A percentile compares a stretch with the other conserved stretches of the same genome.
phyloP scores from a whole-genome alignment of 2,888 invertebrate genomes.

The Caenorhabditis sp. region DNA sequence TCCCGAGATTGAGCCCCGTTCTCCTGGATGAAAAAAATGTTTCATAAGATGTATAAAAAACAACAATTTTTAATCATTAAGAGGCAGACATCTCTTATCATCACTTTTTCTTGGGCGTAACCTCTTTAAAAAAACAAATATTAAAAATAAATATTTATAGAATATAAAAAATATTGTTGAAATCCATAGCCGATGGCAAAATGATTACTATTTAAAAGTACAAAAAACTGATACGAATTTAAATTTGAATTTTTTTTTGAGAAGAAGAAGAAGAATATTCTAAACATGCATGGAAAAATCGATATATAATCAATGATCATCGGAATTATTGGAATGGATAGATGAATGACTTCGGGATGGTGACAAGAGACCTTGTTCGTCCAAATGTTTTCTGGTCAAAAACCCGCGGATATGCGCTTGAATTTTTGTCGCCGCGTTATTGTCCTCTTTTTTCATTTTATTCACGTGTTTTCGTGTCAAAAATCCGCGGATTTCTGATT shows the following conservation, averaged over 20 bases:
- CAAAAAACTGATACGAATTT: not conserved
- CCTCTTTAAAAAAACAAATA: no score
- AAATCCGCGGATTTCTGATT: slow-evolving; percentile 68
- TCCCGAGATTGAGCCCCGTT: no score
- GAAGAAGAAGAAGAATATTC: not conserved
- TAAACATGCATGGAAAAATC: not conserved
- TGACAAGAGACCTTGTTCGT: slow-evolving; percentile 62
- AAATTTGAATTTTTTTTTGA: not conserved
- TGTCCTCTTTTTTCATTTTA: slow-evolving; percentile 82
- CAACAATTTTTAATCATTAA: no score
- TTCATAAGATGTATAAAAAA: no score
- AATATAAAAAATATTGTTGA: not conserved
- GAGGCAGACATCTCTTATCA: no score
- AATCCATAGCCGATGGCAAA: no score
- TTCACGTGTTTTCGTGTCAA: slow-evolving; percentile 66
- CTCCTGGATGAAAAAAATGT: no score
- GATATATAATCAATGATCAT: slow-evolving; percentile 10
- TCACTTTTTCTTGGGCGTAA: no score
- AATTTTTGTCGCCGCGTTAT: slow-evolving; percentile 89
- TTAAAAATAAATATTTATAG: not conserved
- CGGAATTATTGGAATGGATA: slow-evolving; percentile 50
- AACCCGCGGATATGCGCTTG: slow-evolving; percentile 83
- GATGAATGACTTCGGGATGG: slow-evolving; percentile 65
- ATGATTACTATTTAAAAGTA: no score
- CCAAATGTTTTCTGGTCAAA: slow-evolving; percentile 67